phyloP scores from a whole-genome alignment of 92 coral and sea anemone genomes.

The Siderastrea siderea region DNA sequence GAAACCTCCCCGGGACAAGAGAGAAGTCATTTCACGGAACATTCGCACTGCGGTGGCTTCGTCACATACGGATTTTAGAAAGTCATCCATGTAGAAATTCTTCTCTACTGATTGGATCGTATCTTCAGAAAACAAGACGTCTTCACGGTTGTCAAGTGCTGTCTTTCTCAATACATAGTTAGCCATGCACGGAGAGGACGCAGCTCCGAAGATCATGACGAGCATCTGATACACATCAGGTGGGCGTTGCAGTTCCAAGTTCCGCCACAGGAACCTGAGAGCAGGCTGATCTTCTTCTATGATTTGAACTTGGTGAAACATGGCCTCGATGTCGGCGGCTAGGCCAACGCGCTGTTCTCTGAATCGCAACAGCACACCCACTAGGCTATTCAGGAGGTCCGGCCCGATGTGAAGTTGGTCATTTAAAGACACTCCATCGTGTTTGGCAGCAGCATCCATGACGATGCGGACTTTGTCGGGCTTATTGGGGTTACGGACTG shows the following conservation, averaged over 20 bases:
- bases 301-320: conserved; percentile 65
- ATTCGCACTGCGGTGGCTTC: conserved; percentile 53
- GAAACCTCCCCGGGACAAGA: conserved; percentile 48
- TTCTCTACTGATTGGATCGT: conserved; percentile 45
- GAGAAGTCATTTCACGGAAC: conserved; percentile 2
- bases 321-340: conserved; percentile 81
- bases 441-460: conserved; percentile 69
- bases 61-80: conserved; percentile 63
- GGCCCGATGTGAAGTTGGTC: conserved; percentile 48
- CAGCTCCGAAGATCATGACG: conserved; percentile 76
- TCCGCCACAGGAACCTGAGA: conserved; percentile 81
- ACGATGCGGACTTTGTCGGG: conserved; percentile 64
- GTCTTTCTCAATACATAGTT: conserved; percentile 77
- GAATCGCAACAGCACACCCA: neutral
- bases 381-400: conserved; percentile 4
- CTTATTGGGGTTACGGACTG: conserved; percentile 62
- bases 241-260: conserved; percentile 30
- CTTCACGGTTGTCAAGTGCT: conserved; percentile 64
- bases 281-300: conserved; percentile 70
- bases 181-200: conserved; percentile 78
- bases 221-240: conserved; percentile 78
- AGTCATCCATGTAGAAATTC: conserved; percentile 73
- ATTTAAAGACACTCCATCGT: conserved; percentile 46
- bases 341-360: conserved; percentile 67
- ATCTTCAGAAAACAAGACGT: conserved; percentile 42